phyloP scores from a whole-genome alignment of 2,113 vertebrate genomes.

The Rhodinocichla rosea region DNA sequence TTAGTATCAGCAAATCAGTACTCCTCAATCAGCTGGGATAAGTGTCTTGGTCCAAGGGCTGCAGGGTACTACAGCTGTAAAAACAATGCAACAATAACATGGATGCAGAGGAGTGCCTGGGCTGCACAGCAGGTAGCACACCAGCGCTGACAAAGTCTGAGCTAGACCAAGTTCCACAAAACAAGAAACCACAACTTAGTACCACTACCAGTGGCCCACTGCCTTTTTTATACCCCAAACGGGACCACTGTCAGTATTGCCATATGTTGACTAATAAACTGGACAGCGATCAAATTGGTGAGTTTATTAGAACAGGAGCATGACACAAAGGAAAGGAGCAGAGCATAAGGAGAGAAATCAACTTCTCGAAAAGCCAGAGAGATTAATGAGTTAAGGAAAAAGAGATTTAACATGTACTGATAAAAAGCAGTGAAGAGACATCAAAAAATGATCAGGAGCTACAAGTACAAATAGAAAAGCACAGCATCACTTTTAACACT shows the following conservation, averaged over 20 bases:
- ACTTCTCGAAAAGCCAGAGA: background rate
- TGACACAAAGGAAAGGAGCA: background rate
- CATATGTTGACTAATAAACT: background rate
- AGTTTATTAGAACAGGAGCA: background rate
- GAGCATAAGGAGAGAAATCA: background rate
- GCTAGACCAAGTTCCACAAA: background rate
- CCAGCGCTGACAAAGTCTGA: background rate
- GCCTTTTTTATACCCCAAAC: background rate
- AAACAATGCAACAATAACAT: background rate
- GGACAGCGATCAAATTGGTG: background rate
- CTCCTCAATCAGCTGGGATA: background rate
- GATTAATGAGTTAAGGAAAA: constrained; percentile 3
- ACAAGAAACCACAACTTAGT: background rate
- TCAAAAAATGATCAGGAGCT: constrained; percentile 21
- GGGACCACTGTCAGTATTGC: background rate
- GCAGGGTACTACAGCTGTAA: background rate
- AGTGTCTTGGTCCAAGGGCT: background rate
- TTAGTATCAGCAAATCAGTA: background rate
- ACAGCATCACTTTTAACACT: background rate
- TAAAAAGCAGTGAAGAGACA: constrained; percentile 1
- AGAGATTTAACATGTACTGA: constrained; percentile 1
- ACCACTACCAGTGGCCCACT: background rate
- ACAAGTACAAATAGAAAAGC: constrained; percentile 12
- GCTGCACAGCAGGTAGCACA: background rate
- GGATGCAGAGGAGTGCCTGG: background rate